These are phyloP conservation scores for Montipora cactus DNA, from an alignment of 64 coral and sea anemone genomes.

Conservation along the genomic window DNA sequence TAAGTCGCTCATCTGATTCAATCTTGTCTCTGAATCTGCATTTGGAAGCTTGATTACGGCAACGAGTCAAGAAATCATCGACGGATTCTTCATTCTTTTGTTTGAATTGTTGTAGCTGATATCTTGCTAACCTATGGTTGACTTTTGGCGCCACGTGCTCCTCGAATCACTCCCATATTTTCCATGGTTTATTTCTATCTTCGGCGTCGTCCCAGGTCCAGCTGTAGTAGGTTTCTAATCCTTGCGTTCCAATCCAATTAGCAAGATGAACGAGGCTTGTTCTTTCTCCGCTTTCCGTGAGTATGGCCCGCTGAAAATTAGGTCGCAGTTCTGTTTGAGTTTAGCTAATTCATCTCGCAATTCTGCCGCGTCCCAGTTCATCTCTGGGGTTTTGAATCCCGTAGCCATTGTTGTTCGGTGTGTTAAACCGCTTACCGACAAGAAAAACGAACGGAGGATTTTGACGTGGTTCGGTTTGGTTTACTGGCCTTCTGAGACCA, in stretches of 20 bases:
- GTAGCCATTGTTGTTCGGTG: neutral
- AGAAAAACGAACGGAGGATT: neutral
- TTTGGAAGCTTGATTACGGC: slow-evolving; percentile 56
- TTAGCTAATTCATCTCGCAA: slow-evolving; percentile 58
- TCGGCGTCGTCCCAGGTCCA: slow-evolving; percentile 59
- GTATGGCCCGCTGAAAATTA: slow-evolving; percentile 61
- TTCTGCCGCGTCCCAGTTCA: slow-evolving; percentile 53
- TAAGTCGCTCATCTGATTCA: slow-evolving; percentile 30
- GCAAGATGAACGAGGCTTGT: slow-evolving; percentile 62
- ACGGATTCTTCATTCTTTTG: slow-evolving; percentile 45
- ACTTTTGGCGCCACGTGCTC: slow-evolving; percentile 65
- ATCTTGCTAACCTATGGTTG: slow-evolving; percentile 65
- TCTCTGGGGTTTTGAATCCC: slow-evolving; percentile 41
- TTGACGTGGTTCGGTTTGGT: neutral
- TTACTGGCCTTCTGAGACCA: neutral
- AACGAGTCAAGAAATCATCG: slow-evolving; percentile 53
- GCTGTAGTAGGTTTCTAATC: slow-evolving; percentile 62
- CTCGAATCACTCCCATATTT: slow-evolving; percentile 71
- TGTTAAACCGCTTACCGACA: neutral
- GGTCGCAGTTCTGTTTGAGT: slow-evolving; percentile 68
- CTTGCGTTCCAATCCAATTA: slow-evolving; percentile 69
- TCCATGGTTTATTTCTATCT: slow-evolving; percentile 35
- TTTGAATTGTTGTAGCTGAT: slow-evolving; percentile 62
- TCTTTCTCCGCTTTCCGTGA: slow-evolving; percentile 54
- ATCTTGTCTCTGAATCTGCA: slow-evolving; percentile 58